These are phyloP conservation scores for Drosophila ohnishii DNA, from an alignment of 1,140 invertebrate genomes.

Conservation along the genomic window DNA sequence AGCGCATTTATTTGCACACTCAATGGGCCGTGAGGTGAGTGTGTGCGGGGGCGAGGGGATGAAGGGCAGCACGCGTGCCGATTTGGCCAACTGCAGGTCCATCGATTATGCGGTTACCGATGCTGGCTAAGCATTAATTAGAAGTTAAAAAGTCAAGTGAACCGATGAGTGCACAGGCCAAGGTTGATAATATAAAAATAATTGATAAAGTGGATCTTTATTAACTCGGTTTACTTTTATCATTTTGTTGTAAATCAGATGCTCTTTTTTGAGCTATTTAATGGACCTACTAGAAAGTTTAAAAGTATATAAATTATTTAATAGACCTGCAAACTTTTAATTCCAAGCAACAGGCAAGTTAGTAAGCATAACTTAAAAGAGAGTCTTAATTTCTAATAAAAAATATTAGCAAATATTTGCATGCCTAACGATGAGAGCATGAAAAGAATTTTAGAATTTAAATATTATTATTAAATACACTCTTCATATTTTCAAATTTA, in stretches of 20 bases:
- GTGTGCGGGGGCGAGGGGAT: background rate
- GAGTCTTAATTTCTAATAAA: background rate
- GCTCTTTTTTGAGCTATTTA: background rate
- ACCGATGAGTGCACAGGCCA: background rate
- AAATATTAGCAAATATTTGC: background rate
- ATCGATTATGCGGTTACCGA: conserved; percentile 22
- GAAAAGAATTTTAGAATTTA: background rate
- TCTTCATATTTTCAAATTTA: background rate
- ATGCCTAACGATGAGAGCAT: background rate
- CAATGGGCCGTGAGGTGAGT: conserved; percentile 52
- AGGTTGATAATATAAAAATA: background rate
- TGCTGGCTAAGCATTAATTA: conserved; percentile 21
- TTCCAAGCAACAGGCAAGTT: background rate
- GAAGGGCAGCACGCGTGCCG: conserved; percentile 27
- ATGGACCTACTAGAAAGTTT: too few species aligned
- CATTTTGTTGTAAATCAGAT: background rate
- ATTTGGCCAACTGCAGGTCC: conserved; percentile 18
- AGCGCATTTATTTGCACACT: conserved; percentile 79
- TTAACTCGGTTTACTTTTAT: conserved; percentile 7
- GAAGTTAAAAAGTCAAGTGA: conserved; percentile 14
- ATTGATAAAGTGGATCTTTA: background rate
- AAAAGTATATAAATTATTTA: background rate
- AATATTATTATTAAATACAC: background rate
- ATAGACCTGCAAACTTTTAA: background rate
- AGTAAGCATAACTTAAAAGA: background rate